Conservation (phyloP, 2,113 vertebrate species). For the Chrysochloris asiatica region DNA sequence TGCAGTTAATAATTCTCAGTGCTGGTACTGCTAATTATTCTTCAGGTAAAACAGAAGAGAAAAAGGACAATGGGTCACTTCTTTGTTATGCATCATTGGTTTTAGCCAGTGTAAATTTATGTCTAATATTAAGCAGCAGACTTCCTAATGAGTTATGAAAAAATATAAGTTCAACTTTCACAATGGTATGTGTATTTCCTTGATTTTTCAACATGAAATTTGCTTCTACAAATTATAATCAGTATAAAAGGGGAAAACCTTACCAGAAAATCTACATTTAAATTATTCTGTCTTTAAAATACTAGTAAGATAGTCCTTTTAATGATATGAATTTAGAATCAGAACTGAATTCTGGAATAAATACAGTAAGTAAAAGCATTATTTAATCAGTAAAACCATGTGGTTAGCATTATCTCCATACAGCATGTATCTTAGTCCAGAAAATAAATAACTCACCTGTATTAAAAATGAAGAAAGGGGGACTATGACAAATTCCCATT, state of each 20-base stretch:
- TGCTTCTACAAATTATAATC: conserved; percentile 68
- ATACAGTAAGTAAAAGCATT: conserved; percentile 12
- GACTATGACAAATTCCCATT: neutral
- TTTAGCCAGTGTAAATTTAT: conserved; percentile 5
- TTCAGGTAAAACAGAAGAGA: neutral
- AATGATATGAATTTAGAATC: neutral
- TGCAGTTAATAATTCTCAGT: neutral
- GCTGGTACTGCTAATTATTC: neutral
- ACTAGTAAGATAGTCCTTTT: conserved; percentile 23
- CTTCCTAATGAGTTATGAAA: conserved; percentile 47
- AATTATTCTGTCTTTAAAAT: conserved; percentile 54
- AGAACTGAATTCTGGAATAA: conserved; percentile 38
- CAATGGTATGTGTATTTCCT: conserved; percentile 50
- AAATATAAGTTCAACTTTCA: conserved; percentile 61
- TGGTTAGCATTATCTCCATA: neutral
- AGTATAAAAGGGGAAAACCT: conserved; percentile 59
- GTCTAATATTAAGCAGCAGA: conserved; percentile 46
- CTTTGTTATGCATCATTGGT: neutral
- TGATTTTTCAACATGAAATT: conserved; percentile 71
- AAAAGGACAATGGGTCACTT: neutral
- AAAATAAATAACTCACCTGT: neutral
- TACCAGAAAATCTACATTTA: conserved; percentile 53
- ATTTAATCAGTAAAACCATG: conserved; percentile 21
- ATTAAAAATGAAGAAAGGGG: neutral
- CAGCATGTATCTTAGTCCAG: neutral